These are phyloP conservation scores for Portevinia maculata DNA, from an alignment of 2,888 invertebrate genomes.

Conservation along the genomic window DNA sequence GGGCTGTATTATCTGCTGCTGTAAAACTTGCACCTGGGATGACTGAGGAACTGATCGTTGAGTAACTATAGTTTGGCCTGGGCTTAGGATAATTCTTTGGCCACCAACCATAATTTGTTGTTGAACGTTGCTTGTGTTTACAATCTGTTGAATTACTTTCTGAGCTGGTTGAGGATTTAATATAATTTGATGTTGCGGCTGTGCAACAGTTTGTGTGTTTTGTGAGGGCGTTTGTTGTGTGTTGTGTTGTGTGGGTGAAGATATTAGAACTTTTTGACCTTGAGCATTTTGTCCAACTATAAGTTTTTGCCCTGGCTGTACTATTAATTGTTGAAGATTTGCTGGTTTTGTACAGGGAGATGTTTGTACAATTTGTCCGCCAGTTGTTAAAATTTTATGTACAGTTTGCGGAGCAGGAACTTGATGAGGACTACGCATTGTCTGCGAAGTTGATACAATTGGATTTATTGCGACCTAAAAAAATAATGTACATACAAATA, in stretches of 20 bases:
- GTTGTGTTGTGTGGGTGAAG: constrained; percentile 76
- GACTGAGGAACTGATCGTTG: constrained; percentile 81
- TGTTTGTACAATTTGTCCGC: constrained; percentile 61
- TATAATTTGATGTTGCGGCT: constrained; percentile 74
- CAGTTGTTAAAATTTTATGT: constrained; percentile 77
- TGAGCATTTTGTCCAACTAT: constrained; percentile 81
- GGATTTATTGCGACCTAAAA: constrained; percentile 46
- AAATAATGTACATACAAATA: constrained; percentile 1
- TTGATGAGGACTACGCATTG: constrained; percentile 59
- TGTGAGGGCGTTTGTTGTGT: constrained; percentile 59
- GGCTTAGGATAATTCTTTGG: constrained; percentile 82
- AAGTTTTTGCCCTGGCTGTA: constrained; percentile 81
- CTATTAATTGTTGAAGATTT: constrained; percentile 81
- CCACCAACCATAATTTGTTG: constrained; percentile 83
- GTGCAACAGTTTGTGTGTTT: constrained; percentile 56
- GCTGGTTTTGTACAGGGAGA: constrained; percentile 73
- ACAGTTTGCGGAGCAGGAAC: constrained; percentile 75
- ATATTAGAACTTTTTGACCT: constrained; percentile 82
- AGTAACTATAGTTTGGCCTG: constrained; percentile 82
- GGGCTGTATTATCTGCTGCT: constrained; percentile 78
- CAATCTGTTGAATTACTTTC: constrained; percentile 82
- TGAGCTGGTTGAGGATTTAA: constrained; percentile 78
- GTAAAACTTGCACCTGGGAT: constrained; percentile 78
- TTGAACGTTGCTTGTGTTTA: constrained; percentile 82
- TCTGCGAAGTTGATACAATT: constrained; percentile 58